Percentiles rank a stretch among this genome's conserved stretches.
Evolutionary conservation across 1,140 invertebrate genomes (phyloP).

Genomic region (Scaptomyza pallida): DNA sequence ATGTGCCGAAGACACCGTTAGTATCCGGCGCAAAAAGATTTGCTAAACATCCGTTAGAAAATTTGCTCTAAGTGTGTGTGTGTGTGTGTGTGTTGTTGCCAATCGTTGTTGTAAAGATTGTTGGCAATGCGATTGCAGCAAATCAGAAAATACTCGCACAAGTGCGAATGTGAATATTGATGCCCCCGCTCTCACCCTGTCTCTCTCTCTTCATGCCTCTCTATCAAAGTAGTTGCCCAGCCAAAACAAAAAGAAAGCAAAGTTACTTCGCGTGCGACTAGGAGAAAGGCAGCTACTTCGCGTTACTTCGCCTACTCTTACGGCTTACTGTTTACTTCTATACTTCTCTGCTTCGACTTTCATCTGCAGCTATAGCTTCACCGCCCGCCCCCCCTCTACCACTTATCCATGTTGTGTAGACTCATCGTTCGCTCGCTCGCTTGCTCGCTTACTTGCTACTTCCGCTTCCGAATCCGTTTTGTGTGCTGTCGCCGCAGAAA

Average conservation of each 20-base stretch:
- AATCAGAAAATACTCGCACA: conserved; percentile 82
- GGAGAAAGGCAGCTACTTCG: conserved; percentile 62
- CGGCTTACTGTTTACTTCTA: conserved; percentile 19
- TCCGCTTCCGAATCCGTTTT: conserved; percentile 82
- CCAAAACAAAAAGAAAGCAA: neutral
- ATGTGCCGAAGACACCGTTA: conserved; percentile 46
- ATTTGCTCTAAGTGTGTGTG: conserved; percentile 32
- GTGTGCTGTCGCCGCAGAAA: conserved; percentile 82
- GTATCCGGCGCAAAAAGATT: conserved; percentile 77
- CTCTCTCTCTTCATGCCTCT: neutral
- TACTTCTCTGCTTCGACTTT: conserved; percentile 18
- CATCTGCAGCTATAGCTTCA: conserved; percentile 7
- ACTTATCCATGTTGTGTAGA: neutral
- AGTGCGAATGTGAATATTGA: conserved; percentile 83
- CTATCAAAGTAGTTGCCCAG: conserved; percentile 19
- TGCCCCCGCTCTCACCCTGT: conserved; percentile 19
- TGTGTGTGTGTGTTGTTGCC: conserved; percentile 27
- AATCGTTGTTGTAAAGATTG: conserved; percentile 58
- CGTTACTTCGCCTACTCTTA: conserved; percentile 67
- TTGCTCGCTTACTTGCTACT: conserved; percentile 82
- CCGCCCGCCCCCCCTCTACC: neutral
- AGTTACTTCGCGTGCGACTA: conserved; percentile 53
- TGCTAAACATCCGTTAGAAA: conserved; percentile 77
- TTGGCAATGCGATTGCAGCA: conserved; percentile 75
- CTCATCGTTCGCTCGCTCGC: conserved; percentile 56